These are phyloP conservation scores for Malachius bipustulatus DNA, from an alignment of 2,888 invertebrate species.

Conservation along the genomic window DNA sequence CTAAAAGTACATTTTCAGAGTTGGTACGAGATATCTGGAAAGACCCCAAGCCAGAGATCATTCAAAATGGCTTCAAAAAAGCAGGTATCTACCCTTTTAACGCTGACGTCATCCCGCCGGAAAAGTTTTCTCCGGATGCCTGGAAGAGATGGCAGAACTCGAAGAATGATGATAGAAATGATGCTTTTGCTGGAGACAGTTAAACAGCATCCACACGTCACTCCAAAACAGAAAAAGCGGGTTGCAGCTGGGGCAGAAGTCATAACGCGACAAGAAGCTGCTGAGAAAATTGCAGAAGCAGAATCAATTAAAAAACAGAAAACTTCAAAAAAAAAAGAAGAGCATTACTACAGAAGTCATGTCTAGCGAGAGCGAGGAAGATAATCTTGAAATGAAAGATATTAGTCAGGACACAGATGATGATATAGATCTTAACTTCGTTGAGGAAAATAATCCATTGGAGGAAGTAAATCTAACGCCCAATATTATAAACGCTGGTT, in stretches of 20 bases:
- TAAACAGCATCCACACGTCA: slow-evolving; percentile 2
- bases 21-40: too few species aligned
- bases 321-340: slow-evolving; percentile 5
- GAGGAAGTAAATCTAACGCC: too few species aligned
- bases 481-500: too few species aligned
- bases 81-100: slow-evolving; percentile 4
- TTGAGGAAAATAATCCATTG: too few species aligned
- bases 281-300: neutral
- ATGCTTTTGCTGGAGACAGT: slow-evolving; percentile 5
- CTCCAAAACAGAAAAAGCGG: slow-evolving; percentile 3
- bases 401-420: slow-evolving; percentile 6
- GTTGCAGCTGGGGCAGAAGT: slow-evolving; percentile 5
- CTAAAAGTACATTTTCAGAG: too few species aligned
- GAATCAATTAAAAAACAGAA: slow-evolving; percentile 2
- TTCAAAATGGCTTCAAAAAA: slow-evolving; percentile 4
- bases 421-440: too few species aligned
- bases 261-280: neutral
- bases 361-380: neutral
- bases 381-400: slow-evolving; percentile 5
- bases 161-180: too few species aligned
- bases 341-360: neutral
- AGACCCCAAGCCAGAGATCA: too few species aligned
- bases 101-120: neutral
- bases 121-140: neutral
- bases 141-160: slow-evolving; percentile 6